Evolutionary conservation across 2,113 vertebrate species (phyloP).

Genomic region (Heterotilapia buettikoferi): DNA sequence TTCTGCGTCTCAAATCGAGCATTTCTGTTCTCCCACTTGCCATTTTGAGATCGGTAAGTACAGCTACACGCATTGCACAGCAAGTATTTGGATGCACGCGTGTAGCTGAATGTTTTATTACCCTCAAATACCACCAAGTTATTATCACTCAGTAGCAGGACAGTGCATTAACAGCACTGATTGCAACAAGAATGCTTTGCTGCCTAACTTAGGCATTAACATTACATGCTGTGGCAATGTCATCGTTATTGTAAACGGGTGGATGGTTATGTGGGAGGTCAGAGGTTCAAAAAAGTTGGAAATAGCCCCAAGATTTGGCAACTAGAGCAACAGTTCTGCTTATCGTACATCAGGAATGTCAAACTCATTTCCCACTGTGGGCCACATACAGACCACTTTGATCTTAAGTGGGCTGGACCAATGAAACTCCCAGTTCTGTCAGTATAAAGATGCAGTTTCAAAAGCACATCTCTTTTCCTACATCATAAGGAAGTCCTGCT

Average conservation of each 20-base stretch:
- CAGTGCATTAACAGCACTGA: not conserved
- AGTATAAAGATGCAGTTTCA: fast-evolving
- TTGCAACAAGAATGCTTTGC: fast-evolving
- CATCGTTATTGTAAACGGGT: fast-evolving
- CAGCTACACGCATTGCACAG: not conserved
- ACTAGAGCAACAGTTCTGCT: not conserved
- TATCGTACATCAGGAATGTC: not conserved
- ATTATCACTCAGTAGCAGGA: not conserved
- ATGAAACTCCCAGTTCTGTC: fast-evolving
- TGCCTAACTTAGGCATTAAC: not conserved
- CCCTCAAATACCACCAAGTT: not conserved
- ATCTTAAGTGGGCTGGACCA: not conserved
- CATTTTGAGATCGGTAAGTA: not conserved
- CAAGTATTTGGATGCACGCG: not conserved
- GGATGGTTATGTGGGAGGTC: not conserved
- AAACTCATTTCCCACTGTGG: not conserved
- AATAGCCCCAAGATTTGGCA: not conserved
- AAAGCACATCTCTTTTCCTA: not conserved
- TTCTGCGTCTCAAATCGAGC: not conserved
- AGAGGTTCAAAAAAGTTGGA: not conserved
- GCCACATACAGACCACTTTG: not conserved
- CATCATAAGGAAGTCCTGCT: not conserved
- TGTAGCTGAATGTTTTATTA: not conserved
- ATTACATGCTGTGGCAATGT: not conserved
- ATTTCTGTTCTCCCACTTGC: not conserved